phyloP scores from a whole-genome alignment of 1,140 invertebrate genomes.

The Chironomus tepperi region DNA sequence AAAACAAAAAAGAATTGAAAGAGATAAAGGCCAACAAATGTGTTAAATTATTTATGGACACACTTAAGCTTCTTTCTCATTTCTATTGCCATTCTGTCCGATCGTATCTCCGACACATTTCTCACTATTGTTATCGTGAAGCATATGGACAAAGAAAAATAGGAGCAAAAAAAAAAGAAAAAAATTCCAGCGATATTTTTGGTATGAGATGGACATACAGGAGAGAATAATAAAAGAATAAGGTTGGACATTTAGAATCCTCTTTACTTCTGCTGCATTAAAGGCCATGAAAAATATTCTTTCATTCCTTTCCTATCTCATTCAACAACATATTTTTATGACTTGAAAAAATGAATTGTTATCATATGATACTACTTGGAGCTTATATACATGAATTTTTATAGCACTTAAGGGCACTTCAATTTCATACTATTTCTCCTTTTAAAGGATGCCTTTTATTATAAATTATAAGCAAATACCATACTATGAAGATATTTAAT shows the following conservation, averaged over 20 bases:
- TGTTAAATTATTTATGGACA: conserved; percentile 14
- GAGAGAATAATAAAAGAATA: background rate
- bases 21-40: conserved; percentile 12
- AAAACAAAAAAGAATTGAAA: background rate
- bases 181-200: too few relatives aligned
- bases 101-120: too few relatives aligned
- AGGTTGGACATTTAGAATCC: conserved; percentile 11
- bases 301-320: background rate
- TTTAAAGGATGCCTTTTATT: too few relatives aligned
- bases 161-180: background rate
- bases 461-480: too few relatives aligned
- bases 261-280: background rate
- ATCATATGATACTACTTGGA: background rate
- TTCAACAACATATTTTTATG: conserved; percentile 3
- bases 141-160: too few relatives aligned
- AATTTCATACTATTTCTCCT: too few relatives aligned
- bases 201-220: background rate
- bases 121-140: too few relatives aligned
- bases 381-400: conserved; percentile 9
- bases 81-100: too few relatives aligned
- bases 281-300: too few relatives aligned
- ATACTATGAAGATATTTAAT: too few relatives aligned
- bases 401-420: background rate
- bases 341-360: background rate
- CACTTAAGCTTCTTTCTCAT: background rate